Base-by-base conservation (phyloP, 1,140 invertebrate genomes). In the Pseudomyrmex cubaensis region DNA sequence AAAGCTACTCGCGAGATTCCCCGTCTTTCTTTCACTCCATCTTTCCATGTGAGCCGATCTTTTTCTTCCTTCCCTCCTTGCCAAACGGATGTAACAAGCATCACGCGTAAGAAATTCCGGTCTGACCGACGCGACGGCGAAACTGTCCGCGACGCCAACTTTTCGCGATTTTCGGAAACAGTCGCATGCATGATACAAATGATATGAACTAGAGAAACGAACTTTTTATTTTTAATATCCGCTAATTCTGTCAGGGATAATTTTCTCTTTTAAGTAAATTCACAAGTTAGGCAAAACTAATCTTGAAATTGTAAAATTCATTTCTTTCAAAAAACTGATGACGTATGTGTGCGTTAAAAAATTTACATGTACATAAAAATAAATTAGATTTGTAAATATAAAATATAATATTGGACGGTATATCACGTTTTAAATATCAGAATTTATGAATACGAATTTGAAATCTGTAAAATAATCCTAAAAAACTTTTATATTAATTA, bases 71-170 rank as follows among this genome's bases (percentile, higher is more conserved):
- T 13, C 12, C 56, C 5, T 35, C 62, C 44, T 7, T 13, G 44
- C 8, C 80, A 64, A 63, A 66, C 73, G 82, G 74, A 83, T 77
- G 62, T 83, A 77, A 80, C 76, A 80, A 72, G 76, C 66, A 72
- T 72, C 76, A 5, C 20, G 66, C 66, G 76, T 80, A 80, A 80
- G 66, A 61, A 80, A 64, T 80, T 80, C 48, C 74, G 62, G 62
- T 52, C 62, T 77, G 74, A 77, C 74, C 66, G 54, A n/a, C 67
- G 44, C 46, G 66, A 59, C 22, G 64, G 10, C 44, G 44, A 50
- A n/a, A 67, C 63, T 20, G 61, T 76, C 25, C 66, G 13, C 62
- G 75, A 57, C 52, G 44, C 44, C n/a, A 80, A 80, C 64, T 80
- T 35, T 63, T 17, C 76, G 56, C 1, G 20, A 22, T 22, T 80